Evolutionary conservation across 2,113 vertebrate genomes (phyloP).

Genomic region (Microtus montanus): DNA sequence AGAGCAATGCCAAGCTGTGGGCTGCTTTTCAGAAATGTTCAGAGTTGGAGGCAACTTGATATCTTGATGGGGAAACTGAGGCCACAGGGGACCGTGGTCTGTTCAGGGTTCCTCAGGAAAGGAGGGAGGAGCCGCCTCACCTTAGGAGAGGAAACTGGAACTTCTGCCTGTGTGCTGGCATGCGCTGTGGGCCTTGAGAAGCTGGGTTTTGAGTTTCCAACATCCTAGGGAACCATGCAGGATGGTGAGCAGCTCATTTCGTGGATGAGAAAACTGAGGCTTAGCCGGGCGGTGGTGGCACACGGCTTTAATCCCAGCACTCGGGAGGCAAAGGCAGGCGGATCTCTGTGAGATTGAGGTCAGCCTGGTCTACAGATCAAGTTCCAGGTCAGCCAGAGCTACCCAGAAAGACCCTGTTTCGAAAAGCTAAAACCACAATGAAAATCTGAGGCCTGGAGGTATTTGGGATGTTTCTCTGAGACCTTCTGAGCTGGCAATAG

Average conservation of each 20-base stretch:
- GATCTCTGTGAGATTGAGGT: not conserved
- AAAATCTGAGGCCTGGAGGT: not conserved
- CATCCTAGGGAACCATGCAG: not conserved
- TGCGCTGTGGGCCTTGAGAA: not conserved
- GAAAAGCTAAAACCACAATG: not conserved
- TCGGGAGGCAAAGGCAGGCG: not conserved
- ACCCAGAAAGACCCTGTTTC: not conserved
- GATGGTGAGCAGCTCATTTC: not conserved
- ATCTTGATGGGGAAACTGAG: not conserved
- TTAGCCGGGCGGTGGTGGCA: not conserved
- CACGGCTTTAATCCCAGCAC: not conserved
- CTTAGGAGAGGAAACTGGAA: not conserved
- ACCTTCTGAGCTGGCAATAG: too few species aligned
- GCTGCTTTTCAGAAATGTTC: not conserved
- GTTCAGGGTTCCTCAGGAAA: not conserved
- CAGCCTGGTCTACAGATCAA: not conserved
- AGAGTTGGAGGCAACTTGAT: not conserved
- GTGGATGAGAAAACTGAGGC: not conserved
- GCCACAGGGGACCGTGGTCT: not conserved
- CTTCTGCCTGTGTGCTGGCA: not conserved
- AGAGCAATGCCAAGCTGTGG: not conserved
- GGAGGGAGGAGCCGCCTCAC: not conserved
- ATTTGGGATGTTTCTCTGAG: not conserved
- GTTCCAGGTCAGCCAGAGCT: not conserved
- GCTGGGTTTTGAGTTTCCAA: not conserved